These are phyloP conservation scores for Chaitophorus viminalis DNA, from an alignment of 2,888 invertebrate genomes.

Conservation along the genomic window DNA sequence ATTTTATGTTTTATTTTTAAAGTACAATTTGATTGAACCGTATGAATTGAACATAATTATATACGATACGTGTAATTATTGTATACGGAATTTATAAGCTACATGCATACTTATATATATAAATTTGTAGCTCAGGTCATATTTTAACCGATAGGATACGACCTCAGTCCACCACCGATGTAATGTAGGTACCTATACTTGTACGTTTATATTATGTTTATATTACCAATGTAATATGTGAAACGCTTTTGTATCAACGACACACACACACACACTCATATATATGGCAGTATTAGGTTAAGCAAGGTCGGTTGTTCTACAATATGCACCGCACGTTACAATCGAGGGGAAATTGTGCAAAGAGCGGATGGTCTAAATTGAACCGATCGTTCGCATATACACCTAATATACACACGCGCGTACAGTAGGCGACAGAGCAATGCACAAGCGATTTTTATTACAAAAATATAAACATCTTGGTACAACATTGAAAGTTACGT, in stretches of 20 bases:
- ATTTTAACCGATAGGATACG: constrained; percentile 7
- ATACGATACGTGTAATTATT: no score
- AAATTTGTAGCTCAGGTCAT: neutral
- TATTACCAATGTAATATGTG: neutral
- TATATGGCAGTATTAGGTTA: constrained; percentile 35
- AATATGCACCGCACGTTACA: constrained; percentile 45
- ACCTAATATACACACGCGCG: neutral
- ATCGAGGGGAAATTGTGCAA: constrained; percentile 41
- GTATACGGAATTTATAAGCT: no score
- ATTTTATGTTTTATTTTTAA: no score
- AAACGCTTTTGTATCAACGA: constrained; percentile 28
- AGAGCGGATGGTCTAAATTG: constrained; percentile 56
- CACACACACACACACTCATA: neutral
- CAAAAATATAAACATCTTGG: constrained; percentile 6
- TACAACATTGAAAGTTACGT: neutral
- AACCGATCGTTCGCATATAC: constrained; percentile 30
- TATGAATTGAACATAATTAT: no score
- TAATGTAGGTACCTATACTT: neutral
- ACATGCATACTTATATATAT: neutral
- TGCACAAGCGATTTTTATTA: constrained; percentile 19
- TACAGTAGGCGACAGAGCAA: neutral
- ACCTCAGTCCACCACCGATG: constrained; percentile 27
- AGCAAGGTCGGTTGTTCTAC: constrained; percentile 46
- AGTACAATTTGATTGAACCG: no score
- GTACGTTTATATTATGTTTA: neutral